These are phyloP conservation scores for Clistopyga incitator DNA, from an alignment of 2,888 invertebrate species.

Conservation along the genomic window DNA sequence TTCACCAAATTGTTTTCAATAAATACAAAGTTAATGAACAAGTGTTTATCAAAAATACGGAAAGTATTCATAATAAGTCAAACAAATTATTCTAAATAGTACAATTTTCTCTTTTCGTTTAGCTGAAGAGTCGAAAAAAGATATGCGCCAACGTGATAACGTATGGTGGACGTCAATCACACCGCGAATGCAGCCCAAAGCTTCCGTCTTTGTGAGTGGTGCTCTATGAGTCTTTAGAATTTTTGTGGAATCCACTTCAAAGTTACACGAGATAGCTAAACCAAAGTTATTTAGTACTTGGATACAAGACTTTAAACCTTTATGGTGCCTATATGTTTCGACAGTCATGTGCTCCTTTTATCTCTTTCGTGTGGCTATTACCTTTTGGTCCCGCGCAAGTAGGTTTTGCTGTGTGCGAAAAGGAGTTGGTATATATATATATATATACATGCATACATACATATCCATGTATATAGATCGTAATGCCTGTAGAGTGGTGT, in stretches of 20 bases:
- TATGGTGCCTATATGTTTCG: background rate
- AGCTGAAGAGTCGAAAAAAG: no score
- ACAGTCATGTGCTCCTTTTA: conserved; percentile 6
- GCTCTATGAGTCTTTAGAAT: background rate
- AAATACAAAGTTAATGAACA: no score
- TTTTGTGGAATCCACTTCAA: conserved; percentile 11
- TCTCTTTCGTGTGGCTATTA: conserved; percentile 2
- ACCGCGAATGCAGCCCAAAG: background rate
- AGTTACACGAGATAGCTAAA: conserved; percentile 6
- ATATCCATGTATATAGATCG: no score
- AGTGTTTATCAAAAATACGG: no score
- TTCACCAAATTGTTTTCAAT: no score
- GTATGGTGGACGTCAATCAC: background rate
- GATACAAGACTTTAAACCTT: background rate
- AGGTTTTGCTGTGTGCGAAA: background rate
- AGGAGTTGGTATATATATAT: background rate
- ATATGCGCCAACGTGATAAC: no score
- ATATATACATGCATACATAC: background rate
- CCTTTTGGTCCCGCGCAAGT: background rate
- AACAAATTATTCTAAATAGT: no score
- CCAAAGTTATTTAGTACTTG: conserved; percentile 4
- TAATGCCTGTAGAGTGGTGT: background rate
- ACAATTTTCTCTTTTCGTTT: no score
- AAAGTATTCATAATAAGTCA: no score
- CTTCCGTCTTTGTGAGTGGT: background rate